Evolutionary conservation across 2,888 invertebrate species (phyloP).

Genomic region (Dichetophora obliterata): DNA sequence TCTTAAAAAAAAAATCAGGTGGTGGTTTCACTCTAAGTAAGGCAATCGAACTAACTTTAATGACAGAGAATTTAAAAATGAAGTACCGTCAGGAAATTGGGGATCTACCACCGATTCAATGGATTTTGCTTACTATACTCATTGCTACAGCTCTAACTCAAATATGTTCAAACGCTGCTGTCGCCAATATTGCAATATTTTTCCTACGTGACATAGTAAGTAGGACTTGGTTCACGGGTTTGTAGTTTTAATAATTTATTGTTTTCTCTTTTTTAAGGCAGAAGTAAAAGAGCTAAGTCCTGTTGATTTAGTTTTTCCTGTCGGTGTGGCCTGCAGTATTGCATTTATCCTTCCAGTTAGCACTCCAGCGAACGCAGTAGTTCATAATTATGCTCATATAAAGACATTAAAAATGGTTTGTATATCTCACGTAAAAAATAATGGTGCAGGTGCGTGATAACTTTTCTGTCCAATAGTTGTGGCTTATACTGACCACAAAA

Average conservation of each 20-base stretch:
- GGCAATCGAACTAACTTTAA: conserved; percentile 82
- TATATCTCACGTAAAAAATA: neutral
- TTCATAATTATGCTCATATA: conserved; percentile 83
- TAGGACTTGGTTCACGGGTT: neutral
- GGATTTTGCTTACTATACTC: conserved; percentile 63
- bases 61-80: conserved; percentile 80
- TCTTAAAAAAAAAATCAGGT: conserved; percentile 69
- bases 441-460: no score
- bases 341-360: conserved; percentile 93
- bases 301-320: conserved; percentile 87
- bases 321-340: conserved; percentile 87
- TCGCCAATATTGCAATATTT: conserved; percentile 84
- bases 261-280: conserved; percentile 71
- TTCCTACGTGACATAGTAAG: conserved; percentile 79
- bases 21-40: conserved; percentile 90
- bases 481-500: no score
- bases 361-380: conserved; percentile 96
- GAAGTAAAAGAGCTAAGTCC: conserved; percentile 81
- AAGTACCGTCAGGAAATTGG: conserved; percentile 71
- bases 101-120: no score
- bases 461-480: no score
- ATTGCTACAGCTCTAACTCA: conserved; percentile 82
- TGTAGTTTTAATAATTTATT: neutral
- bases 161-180: conserved; percentile 88
- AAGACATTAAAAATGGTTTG: conserved; percentile 80